Percentiles rank a stretch among this genome's conserved stretches.
These are phyloP conservation scores for Pantherophis guttatus DNA, from an alignment of 2,113 vertebrate species.

Conservation along the genomic window DNA sequence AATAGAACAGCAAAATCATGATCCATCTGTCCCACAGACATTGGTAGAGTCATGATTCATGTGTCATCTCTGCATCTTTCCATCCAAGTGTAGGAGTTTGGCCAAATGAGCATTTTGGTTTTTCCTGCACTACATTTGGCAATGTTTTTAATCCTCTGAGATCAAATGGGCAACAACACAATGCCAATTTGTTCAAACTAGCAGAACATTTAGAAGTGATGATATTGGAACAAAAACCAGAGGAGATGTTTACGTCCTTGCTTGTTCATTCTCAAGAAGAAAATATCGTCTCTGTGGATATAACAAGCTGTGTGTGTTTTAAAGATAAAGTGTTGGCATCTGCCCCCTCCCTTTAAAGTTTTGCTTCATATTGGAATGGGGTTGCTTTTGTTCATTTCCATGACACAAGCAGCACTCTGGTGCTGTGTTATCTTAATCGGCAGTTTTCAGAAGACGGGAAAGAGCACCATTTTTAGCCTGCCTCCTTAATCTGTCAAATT, in stretches of 20 bases:
- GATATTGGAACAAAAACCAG: not conserved
- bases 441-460: not conserved
- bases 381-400: not conserved
- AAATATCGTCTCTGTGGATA: not conserved
- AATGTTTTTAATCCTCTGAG: not conserved
- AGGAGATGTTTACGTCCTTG: not conserved
- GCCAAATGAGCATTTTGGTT: not conserved
- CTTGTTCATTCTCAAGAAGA: not conserved
- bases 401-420: not conserved
- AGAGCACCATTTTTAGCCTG: not conserved
- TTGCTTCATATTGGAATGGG: not conserved
- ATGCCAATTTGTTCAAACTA: not conserved
- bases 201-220: not conserved
- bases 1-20: not conserved
- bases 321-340: not conserved
- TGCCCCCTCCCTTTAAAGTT: not conserved
- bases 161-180: not conserved
- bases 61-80: not conserved
- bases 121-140: not conserved
- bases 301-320: not conserved
- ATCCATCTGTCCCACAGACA: not conserved
- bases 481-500: slow-evolving; percentile 22
- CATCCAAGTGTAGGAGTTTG: not conserved
- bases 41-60: not conserved
- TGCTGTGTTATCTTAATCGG: not conserved